Evolutionary conservation across 2,888 invertebrate species (phyloP).

Genomic region (Dryobota labecula): DNA sequence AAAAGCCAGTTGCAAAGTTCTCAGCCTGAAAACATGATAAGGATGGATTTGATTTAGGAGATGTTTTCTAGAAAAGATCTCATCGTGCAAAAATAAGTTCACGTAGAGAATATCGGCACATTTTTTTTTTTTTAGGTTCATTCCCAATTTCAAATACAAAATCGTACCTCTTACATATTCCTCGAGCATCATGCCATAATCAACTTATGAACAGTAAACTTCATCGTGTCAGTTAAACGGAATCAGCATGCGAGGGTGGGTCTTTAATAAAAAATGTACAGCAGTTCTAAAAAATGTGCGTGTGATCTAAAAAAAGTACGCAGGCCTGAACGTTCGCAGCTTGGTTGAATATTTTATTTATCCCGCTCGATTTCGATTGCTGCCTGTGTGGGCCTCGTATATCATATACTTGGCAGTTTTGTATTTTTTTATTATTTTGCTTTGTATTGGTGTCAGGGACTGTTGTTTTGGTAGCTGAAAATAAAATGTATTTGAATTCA

Average conservation of each 20-base stretch:
- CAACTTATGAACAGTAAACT: constrained; percentile 17
- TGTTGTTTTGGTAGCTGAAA: constrained; percentile 1
- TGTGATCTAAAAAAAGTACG: constrained; percentile 38
- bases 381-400: constrained; percentile 36
- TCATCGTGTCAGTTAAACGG: constrained; percentile 23
- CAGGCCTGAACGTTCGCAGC: constrained; percentile 37
- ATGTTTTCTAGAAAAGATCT: not conserved
- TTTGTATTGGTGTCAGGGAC: constrained; percentile 9
- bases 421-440: constrained; percentile 22
- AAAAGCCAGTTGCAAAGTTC: not conserved
- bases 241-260: constrained; percentile 32
- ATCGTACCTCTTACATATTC: constrained; percentile 7
- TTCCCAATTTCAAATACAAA: not conserved
- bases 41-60: not conserved
- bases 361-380: constrained; percentile 49
- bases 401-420: constrained; percentile 40
- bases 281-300: constrained; percentile 41
- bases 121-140: not conserved
- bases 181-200: not conserved
- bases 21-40: not conserved
- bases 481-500: constrained; percentile 15
- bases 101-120: too few relatives aligned
- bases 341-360: constrained; percentile 60
- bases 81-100: not conserved
- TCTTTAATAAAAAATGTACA: constrained; percentile 47